A percentile compares a stretch with the other conserved stretches of the same genome.
These are phyloP conservation scores for Dermatemys mawii DNA, from an alignment of 2,113 vertebrate species.

Conservation along the genomic window DNA sequence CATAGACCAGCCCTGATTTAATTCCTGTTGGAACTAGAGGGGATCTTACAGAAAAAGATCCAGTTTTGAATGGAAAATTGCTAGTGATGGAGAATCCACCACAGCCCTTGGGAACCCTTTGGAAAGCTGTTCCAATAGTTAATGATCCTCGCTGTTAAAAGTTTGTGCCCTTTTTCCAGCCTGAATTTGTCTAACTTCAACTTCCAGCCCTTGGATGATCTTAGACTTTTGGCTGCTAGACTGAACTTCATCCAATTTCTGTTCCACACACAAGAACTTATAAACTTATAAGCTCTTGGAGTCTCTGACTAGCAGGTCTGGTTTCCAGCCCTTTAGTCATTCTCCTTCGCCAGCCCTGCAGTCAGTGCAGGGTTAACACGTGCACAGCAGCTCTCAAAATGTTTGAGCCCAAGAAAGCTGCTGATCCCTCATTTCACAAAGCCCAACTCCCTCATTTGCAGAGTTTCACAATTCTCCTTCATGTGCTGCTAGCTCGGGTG, in stretches of 20 bases:
- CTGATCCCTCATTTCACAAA: neutral
- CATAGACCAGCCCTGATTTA: neutral
- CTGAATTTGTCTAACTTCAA: neutral
- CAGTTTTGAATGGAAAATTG: neutral
- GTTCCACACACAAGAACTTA: neutral
- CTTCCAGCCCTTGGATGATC: neutral
- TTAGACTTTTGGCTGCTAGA: neutral
- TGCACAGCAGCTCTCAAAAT: neutral
- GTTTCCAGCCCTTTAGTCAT: neutral
- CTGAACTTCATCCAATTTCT: neutral
- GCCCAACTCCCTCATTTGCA: neutral
- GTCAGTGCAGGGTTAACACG: neutral
- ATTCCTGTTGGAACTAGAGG: neutral
- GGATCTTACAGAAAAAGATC: neutral
- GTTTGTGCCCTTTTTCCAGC: neutral
- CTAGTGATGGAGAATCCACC: neutral
- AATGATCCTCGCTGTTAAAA: neutral
- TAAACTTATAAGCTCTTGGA: neutral
- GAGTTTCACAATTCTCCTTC: neutral
- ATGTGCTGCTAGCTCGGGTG: neutral
- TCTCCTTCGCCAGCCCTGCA: neutral
- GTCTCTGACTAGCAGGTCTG: neutral
- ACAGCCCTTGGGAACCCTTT: neutral
- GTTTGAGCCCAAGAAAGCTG: neutral
- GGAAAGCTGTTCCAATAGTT: neutral